Evolutionary conservation across 2,113 vertebrate species (phyloP), one percentile per base, ranked within the genome.

Genomic region (Crotalus tigris): DNA sequence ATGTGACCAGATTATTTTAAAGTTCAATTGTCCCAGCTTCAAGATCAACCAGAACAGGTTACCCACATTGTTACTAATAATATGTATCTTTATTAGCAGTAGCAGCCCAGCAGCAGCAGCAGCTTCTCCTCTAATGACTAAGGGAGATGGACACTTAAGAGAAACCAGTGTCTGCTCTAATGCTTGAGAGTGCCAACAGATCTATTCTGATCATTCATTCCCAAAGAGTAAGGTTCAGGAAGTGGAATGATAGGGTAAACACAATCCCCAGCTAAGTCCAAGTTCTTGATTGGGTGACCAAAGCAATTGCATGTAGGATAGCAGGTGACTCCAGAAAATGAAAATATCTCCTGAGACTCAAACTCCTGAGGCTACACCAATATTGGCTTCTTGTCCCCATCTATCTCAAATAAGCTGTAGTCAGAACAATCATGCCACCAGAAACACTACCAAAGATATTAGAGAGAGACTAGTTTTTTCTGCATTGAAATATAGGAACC

Each of bases 401-500:
- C 69, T 39, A 39, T 19, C 69, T 33, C 33, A 81, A 21, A 81
- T 3, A 39, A 81, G 7, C 33, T 44, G n/a, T 39, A 81, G 33
- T 81, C 69, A 75, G 69, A 39, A 5, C n/a, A 33, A 33, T 17
- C 69, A 39, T 39, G 69, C 15, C 69, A 81, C 33, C 17, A 39
- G 69, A 81, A 39, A 19, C 33, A 39, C 5, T 81, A 81, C 15
- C 19, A 33, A 39, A n/a, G 29, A 15, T n/a, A 33, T 75, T 75
- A 75, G 69, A 15, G 5, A 75, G n/a, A 75, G 69, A 6, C 69
- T 75, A 33, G 0, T 39, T 39, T 33, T n/a, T 94, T 94, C 93
- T 0, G 33, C 85, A 94, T 93, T 93, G 88, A 95, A 95, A 92
- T 44, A 61, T 91, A 39, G 91, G 89, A 91, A 54, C n/a, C 93